Evolutionary conservation across 2,888 invertebrate genomes (phyloP), one percentile per base, ranked within the genome.

Genomic region (Scaptomyza cyrtandrae): DNA sequence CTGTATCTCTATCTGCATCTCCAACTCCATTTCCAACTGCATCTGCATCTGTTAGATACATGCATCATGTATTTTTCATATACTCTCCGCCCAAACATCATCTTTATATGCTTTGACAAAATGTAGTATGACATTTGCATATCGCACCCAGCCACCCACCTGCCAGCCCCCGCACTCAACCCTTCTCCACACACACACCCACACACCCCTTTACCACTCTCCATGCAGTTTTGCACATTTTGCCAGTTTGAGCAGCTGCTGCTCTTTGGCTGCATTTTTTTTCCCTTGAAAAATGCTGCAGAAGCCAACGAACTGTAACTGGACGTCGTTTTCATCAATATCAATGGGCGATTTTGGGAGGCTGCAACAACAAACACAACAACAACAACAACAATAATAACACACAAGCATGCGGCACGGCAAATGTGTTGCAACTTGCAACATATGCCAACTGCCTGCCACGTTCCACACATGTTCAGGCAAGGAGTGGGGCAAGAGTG

Each of bases 321-420:
- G 84, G 86, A 84, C 84, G 83, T 86, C 86, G 81, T 84, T 84
- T 85, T 79, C 84, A 84, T 84, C 86, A 84, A 86, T 86, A 84
- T 86, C 81, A 86, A 81, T 83, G 83, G 78, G 66, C 69, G 78
- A 82, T 71, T 41, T 72, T 72, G 64, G 80, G 71, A 65, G 74
- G 76, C 35, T 19, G 49, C 33, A 13, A 16, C 35, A 33, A 19
- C 66, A 63, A 55, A n/a, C n/a, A n/a, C n/a, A n/a, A n/a, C n/a
- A n/a, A n/a, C 33, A 13, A 16, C 35, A 33, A 19, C 66, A 63
- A 55, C 64, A 54, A 55, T 64, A 70, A 61, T 63, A 44, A 39
- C 3, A 39, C 7, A 29, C 29, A 29, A 33, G 53, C 46, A 55
- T 45, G 68, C 46, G 46, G 33, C 65, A 73, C 63, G 78, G 71